Evolutionary conservation across 1,140 invertebrate species (phyloP).

Genomic region (Bombus huntii): DNA sequence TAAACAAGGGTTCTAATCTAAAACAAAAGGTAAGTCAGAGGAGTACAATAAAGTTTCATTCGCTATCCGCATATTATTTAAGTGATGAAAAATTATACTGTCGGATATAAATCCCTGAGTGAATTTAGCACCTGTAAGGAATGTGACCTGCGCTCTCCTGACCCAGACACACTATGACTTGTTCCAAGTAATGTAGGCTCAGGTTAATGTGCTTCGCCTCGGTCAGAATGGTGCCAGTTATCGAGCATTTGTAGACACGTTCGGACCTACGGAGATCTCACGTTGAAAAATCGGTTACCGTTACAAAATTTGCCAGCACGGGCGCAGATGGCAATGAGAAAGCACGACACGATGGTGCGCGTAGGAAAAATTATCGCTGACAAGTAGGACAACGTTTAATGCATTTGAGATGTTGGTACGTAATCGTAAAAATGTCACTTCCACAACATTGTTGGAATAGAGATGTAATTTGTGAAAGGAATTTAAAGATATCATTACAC

Average conservation of each 20-base stretch:
- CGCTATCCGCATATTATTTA: neutral
- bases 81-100: neutral
- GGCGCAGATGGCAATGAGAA: constrained; percentile 26
- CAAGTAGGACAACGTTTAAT: constrained; percentile 13
- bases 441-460: neutral
- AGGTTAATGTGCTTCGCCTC: constrained; percentile 87
- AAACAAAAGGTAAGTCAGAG: neutral
- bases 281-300: constrained; percentile 41
- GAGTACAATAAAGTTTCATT: neutral
- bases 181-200: constrained; percentile 87
- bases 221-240: constrained; percentile 83
- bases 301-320: constrained; percentile 32
- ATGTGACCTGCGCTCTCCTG: constrained; percentile 85
- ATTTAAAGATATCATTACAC: neutral
- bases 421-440: neutral
- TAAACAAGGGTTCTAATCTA: neutral
- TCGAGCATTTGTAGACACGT: constrained; percentile 79
- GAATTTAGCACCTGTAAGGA: constrained; percentile 82
- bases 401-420: neutral
- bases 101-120: neutral
- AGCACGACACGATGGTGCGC: neutral
- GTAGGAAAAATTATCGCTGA: neutral
- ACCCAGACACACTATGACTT: constrained; percentile 86
- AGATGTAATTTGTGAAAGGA: neutral
- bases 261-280: constrained; percentile 76